Evolutionary conservation across 1,140 invertebrate species (phyloP).

Genomic region (Trichonephila clavipes): DNA sequence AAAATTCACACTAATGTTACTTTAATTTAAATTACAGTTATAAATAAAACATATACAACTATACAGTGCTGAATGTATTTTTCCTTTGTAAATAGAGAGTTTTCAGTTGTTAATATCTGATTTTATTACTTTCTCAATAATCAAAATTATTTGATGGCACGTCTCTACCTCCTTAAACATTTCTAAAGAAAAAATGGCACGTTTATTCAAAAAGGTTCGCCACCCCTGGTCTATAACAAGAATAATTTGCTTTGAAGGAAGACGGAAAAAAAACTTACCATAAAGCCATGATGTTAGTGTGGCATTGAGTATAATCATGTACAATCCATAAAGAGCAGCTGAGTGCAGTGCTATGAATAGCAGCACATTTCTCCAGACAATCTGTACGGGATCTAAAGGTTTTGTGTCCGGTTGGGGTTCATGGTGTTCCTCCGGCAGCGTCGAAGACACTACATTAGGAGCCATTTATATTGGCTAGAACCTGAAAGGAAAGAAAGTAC

Average conservation of each 20-base stretch:
- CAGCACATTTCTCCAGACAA: slow-evolving; percentile 96
- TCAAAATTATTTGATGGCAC: no score
- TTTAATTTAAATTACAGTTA: no score
- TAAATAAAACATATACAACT: no score
- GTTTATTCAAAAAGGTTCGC: no score
- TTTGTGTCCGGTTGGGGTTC: slow-evolving; percentile 36
- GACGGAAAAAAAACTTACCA: neutral
- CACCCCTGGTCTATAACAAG: no score
- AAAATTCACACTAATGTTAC: no score
- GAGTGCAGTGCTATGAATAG: slow-evolving; percentile 92
- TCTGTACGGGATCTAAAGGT: slow-evolving; percentile 80
- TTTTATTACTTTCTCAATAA: no score
- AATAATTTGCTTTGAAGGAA: neutral
- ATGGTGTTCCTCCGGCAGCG: slow-evolving; percentile 41
- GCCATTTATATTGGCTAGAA: slow-evolving; percentile 53
- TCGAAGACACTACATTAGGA: slow-evolving; percentile 57
- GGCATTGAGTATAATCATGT: slow-evolving; percentile 88
- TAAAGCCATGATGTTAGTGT: slow-evolving; percentile 86
- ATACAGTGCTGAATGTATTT: no score
- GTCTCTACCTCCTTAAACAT: no score
- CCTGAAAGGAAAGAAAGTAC: slow-evolving; percentile 14
- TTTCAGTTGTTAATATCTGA: no score
- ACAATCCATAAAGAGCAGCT: slow-evolving; percentile 91
- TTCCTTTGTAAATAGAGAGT: no score
- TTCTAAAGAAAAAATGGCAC: no score